Evolutionary conservation across 2,797 vertebrate species (phyloP).

Genomic region (Naso thynnoides): DNA sequence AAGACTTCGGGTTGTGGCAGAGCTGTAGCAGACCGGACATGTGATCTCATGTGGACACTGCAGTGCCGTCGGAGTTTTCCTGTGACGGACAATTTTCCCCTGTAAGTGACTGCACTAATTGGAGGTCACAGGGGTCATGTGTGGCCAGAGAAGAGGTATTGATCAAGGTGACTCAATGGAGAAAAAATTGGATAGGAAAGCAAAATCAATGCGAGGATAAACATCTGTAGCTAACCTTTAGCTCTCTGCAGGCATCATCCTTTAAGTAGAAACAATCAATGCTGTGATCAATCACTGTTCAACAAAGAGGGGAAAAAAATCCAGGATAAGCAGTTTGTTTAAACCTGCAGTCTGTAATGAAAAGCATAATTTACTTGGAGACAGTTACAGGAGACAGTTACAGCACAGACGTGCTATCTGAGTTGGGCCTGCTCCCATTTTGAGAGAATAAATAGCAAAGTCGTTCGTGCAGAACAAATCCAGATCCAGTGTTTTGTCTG

Average conservation of each 20-base stretch:
- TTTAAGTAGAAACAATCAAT: constrained; percentile 70
- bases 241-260: constrained; percentile 27
- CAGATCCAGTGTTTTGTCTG: constrained; percentile 19
- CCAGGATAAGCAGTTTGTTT: constrained; percentile 36
- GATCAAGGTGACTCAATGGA: constrained; percentile 54
- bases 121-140: constrained; percentile 65
- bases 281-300: constrained; percentile 65
- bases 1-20: constrained; percentile 11
- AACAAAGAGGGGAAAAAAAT: constrained; percentile 30
- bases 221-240: constrained; percentile 67
- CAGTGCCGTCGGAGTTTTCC: constrained; percentile 19
- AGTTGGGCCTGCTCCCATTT: not conserved
- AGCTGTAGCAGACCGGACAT: constrained; percentile 10
- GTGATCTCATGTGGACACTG: constrained; percentile 50
- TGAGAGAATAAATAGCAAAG: not conserved
- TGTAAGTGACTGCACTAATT: constrained; percentile 50
- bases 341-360: constrained; percentile 20
- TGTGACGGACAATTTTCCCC: constrained; percentile 41
- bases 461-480: constrained; percentile 3
- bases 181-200: constrained; percentile 59
- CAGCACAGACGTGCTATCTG: not conserved
- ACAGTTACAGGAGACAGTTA: not conserved
- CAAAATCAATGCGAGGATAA: constrained; percentile 66
- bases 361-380: constrained; percentile 16
- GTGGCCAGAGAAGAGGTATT: constrained; percentile 35